A percentile compares a stretch with the other conserved stretches of the same genome.
These are phyloP conservation scores for Lytechinus pictus DNA, from an alignment of 35 echinoderm and acorn worm species.

Conservation along the genomic window DNA sequence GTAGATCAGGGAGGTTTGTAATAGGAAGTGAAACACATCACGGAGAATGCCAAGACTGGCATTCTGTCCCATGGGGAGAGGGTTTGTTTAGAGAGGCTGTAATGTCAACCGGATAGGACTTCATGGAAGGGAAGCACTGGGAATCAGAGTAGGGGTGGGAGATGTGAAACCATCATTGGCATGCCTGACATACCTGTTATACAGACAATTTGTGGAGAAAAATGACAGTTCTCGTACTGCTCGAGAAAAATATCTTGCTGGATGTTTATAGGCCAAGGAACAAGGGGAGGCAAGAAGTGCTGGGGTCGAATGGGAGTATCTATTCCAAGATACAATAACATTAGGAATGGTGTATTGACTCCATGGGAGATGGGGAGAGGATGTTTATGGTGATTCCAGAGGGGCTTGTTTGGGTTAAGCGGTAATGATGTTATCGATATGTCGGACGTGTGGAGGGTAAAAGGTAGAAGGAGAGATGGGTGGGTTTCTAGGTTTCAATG, in stretches of 20 bases:
- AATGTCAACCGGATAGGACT: background rate
- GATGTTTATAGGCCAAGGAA: background rate
- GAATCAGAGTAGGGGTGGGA: background rate
- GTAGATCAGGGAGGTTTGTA: background rate
- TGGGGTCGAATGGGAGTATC: background rate
- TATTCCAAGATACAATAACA: background rate
- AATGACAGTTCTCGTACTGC: too few relatives aligned
- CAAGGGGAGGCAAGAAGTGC: background rate
- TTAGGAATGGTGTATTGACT: background rate
- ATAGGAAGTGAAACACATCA: background rate
- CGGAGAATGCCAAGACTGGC: background rate
- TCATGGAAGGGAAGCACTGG: background rate
- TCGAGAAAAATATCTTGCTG: too few relatives aligned
- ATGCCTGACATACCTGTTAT: too few relatives aligned
- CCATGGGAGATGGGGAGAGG: background rate
- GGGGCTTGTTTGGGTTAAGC: background rate
- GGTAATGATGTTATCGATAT: background rate
- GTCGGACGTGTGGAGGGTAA: background rate
- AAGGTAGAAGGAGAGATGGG: background rate
- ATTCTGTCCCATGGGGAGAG: conserved; percentile 9
- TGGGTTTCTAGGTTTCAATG: conserved; percentile 1
- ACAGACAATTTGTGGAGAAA: too few relatives aligned
- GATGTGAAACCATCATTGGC: too few relatives aligned
- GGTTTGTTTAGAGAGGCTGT: background rate
- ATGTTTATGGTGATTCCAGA: conserved; percentile 22